phyloP scores from a whole-genome alignment of 2,113 vertebrate species.

The Apodemus sylvaticus region DNA sequence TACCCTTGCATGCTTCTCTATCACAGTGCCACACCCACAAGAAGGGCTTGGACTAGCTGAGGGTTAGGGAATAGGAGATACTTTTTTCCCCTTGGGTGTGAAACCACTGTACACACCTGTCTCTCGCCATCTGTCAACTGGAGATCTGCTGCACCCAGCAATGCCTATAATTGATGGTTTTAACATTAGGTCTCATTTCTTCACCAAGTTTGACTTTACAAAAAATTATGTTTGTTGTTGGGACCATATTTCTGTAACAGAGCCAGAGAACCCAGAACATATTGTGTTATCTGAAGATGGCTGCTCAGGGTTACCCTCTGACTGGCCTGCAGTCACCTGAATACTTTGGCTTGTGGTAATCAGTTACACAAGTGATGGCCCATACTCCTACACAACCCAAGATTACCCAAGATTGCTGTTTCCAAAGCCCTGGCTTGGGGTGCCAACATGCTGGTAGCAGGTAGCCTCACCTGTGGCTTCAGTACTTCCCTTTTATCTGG shows the following conservation, averaged over 20 bases:
- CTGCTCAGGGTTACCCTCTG: not conserved
- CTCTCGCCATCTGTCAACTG: too few species aligned
- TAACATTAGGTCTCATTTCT: not conserved
- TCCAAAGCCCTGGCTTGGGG: not conserved
- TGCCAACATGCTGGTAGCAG: not conserved
- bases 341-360: not conserved
- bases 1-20: too few species aligned
- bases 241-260: rapidly evolving
- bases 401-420: not conserved
- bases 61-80: too few species aligned
- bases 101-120: not conserved
- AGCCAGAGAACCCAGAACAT: not conserved
- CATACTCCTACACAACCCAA: rapidly evolving
- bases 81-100: not conserved
- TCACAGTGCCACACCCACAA: not conserved
- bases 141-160: not conserved
- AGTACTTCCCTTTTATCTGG: rapidly evolving
- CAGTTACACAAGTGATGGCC: not conserved
- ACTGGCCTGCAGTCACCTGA: rapidly evolving
- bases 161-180: not conserved
- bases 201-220: not conserved
- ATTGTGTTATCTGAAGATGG: not conserved
- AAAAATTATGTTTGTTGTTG: rapidly evolving
- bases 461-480: rapidly evolving
- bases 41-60: not conserved